Percentiles rank a stretch among this genome's conserved stretches.
These are phyloP conservation scores for Cryptotis parvus DNA, from an alignment of 2,113 vertebrate species.

Conservation along the genomic window DNA sequence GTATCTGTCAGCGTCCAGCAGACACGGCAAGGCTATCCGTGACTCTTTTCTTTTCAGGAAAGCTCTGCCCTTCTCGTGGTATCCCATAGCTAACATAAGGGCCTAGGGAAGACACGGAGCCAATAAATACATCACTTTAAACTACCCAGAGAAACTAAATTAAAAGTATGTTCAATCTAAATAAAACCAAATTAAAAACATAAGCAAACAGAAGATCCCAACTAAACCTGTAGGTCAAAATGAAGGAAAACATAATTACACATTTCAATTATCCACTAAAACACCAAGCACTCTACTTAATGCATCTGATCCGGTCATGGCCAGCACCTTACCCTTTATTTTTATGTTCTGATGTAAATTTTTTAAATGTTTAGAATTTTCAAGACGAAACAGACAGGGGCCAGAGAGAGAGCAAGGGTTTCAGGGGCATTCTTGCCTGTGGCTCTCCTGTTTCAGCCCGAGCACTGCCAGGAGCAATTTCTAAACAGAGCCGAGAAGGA, in stretches of 20 bases:
- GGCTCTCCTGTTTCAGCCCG: too few relatives aligned
- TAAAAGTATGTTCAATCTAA: constrained; percentile 11
- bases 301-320: accelerated
- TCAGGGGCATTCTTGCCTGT: too few relatives aligned
- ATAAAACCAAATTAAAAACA: background rate
- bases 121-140: background rate
- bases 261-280: background rate
- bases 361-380: too few relatives aligned
- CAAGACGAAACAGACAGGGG: too few relatives aligned
- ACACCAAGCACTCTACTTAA: background rate
- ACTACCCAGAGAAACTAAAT: constrained; percentile 23
- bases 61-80: constrained; percentile 96
- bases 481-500: too few relatives aligned
- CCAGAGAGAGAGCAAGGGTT: too few relatives aligned
- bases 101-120: constrained; percentile 86
- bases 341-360: too few relatives aligned
- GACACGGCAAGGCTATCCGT: constrained; percentile 91
- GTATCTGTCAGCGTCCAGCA: constrained; percentile 94
- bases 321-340: background rate
- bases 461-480: too few relatives aligned
- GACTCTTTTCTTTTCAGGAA: constrained; percentile 96
- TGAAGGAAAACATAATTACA: constrained; percentile 9
- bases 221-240: constrained; percentile 48
- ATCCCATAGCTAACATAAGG: constrained; percentile 96
- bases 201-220: background rate